phyloP scores from a whole-genome alignment of 2,113 vertebrate genomes.

The Tapirus terrestris region DNA sequence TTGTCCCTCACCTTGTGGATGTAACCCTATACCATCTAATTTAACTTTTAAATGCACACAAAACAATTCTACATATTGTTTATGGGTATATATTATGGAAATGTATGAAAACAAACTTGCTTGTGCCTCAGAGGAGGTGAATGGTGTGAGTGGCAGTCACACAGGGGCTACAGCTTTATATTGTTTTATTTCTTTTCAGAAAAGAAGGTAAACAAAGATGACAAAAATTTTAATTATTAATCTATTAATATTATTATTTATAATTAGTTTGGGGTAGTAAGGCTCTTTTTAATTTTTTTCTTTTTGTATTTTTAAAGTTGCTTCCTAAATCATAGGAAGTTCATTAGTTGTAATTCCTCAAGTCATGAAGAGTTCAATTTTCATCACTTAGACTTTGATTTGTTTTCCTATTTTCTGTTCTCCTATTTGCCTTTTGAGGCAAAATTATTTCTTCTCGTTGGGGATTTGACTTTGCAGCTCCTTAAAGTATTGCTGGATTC shows the following conservation, averaged over 20 bases:
- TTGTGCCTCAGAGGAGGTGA: not conserved
- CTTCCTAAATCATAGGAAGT: not conserved
- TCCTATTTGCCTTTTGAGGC: not conserved
- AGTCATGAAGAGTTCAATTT: not conserved
- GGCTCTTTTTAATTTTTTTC: not conserved
- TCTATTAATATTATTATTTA: not conserved
- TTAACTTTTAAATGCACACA: conserved; percentile 26
- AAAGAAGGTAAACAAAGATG: not conserved
- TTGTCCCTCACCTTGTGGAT: too few relatives aligned
- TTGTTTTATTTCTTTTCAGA: not conserved
- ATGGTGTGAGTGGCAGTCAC: not conserved
- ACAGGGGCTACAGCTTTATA: not conserved
- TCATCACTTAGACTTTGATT: not conserved
- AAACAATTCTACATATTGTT: not conserved
- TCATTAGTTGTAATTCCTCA: conserved; percentile 19
- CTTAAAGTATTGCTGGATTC: not conserved
- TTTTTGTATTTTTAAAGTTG: not conserved
- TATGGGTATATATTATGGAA: not conserved
- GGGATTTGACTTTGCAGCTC: not conserved
- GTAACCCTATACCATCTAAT: not conserved
- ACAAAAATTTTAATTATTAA: not conserved
- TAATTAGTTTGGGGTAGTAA: not conserved
- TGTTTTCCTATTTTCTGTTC: conserved; percentile 34
- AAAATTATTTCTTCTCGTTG: not conserved
- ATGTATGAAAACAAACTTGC: not conserved